These are phyloP conservation scores for Odontothrips loti DNA, from an alignment of 2,888 invertebrate species.

Conservation along the genomic window DNA sequence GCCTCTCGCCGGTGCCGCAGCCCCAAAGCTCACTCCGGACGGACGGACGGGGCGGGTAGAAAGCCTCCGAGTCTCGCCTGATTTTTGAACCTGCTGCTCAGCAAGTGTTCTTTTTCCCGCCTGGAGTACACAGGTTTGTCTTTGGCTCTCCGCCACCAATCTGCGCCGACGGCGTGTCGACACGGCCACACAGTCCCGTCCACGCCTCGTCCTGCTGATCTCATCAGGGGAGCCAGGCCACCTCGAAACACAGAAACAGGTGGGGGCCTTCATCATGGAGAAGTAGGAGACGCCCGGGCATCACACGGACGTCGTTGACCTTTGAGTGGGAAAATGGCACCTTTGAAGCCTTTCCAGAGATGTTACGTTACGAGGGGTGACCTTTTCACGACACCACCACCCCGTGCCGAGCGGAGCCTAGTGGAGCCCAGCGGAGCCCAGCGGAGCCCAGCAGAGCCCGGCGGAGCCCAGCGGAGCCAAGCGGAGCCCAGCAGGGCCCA, in stretches of 20 bases:
- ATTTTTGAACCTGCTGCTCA: no score
- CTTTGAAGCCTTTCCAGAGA: neutral
- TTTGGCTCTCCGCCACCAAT: no score
- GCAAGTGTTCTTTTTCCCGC: no score
- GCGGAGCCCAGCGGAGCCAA: no score
- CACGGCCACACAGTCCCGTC: neutral
- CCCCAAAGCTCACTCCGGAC: no score
- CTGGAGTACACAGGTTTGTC: no score
- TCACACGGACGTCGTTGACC: conserved; percentile 6
- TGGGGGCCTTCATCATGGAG: neutral
- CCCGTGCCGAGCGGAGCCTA: neutral
- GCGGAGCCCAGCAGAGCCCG: no score
- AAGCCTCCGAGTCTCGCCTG: no score
- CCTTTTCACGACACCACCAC: neutral
- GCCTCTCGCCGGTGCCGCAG: no score
- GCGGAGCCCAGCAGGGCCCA: no score
- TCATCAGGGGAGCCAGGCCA: neutral
- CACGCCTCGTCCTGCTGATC: neutral
- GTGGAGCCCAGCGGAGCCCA: neutral
- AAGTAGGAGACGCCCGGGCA: neutral
- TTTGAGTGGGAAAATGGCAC: conserved; percentile 26
- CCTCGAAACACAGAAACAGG: neutral
- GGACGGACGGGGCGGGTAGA: no score
- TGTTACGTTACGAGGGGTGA: neutral
- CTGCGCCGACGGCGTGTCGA: no score